phyloP scores from a whole-genome alignment of 2,113 vertebrate genomes.

The Platichthys stellatus region DNA sequence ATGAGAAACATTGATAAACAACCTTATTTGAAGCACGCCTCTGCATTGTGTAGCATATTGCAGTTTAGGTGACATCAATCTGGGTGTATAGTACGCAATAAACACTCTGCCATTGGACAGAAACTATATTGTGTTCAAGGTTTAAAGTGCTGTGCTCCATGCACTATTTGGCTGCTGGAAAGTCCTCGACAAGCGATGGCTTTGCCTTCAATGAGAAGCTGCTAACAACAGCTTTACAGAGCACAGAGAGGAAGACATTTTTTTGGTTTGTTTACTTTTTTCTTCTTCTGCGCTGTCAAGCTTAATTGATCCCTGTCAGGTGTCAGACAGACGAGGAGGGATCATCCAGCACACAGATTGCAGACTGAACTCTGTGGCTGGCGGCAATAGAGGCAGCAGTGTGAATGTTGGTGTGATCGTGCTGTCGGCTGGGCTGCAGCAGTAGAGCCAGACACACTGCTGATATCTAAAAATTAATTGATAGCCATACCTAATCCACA shows the following conservation, averaged over 20 bases:
- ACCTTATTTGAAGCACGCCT: not conserved
- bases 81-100: not conserved
- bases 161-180: conserved; percentile 7
- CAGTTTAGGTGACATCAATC: not conserved
- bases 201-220: conserved; percentile 23
- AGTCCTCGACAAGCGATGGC: conserved; percentile 1
- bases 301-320: conserved; percentile 31
- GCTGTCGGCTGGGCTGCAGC: not conserved
- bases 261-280: conserved; percentile 34
- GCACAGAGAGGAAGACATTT: conserved; percentile 3
- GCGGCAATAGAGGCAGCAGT: conserved; percentile 38
- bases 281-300: conserved; percentile 15
- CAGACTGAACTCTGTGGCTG: conserved; percentile 36
- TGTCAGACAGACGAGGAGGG: conserved; percentile 28
- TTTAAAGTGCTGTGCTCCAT: not conserved
- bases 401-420: conserved; percentile 46
- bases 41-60: not conserved
- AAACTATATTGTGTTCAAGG: conserved; percentile 12
- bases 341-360: conserved; percentile 26
- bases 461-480: conserved; percentile 45
- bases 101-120: not conserved
- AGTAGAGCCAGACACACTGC: conserved; percentile 44
- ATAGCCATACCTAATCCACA: conserved; percentile 25
- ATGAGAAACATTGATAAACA: not conserved
- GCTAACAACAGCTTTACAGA: conserved; percentile 9